Base-by-base conservation (phyloP, 2,797 vertebrate genomes). In the Sebastes aleutianus region DNA sequence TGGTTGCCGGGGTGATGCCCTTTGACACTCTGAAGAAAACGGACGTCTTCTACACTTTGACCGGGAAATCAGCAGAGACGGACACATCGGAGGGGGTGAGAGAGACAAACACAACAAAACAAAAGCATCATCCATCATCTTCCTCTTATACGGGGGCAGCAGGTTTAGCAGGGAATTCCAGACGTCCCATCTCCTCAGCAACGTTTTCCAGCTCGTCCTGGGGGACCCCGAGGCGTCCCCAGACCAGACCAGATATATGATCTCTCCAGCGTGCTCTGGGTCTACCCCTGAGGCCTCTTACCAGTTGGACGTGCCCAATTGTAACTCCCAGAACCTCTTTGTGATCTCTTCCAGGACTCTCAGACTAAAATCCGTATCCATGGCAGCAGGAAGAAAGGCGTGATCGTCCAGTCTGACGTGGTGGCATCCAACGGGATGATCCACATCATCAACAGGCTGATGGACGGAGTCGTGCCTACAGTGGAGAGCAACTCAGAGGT, bases 381-480 rank as follows among this genome's bases (percentile, higher is more conserved):
- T 66, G 97, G 96, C 79, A 97, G 96, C 89, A 97, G 82, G 36
- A 97, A 83, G 71, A 97, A 90, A 85, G 95, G 90, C 2, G 91
- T 79, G 22, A 87, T 99, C 64, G 6, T 98, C 50, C 93, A 96
- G 71, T 91, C 96, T 0, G 94, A 98, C 77, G 74, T 98, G 7
- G 62, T 96, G 10, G 97, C 97, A 22, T 97, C 96, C 62, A 99
- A 99, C 7, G 98, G 98, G 66, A 93, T 99, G 78, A 90, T 99
- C 64, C 98, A 99, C 75, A 90, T 99, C 70, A 94, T 97, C 31
- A 97, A 95, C 74, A 96, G 94, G 90, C 92, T 97, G 77, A 95
- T 99, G 96, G 97, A 98, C 86, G 95, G 89, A 0, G 67, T 96
- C 11, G 75, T 89, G 0, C 93, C 97, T 54, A 96, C 93, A 0